These are phyloP conservation scores for Holacanthus passer DNA, from an alignment of 2,113 vertebrate genomes.

Conservation along the genomic window DNA sequence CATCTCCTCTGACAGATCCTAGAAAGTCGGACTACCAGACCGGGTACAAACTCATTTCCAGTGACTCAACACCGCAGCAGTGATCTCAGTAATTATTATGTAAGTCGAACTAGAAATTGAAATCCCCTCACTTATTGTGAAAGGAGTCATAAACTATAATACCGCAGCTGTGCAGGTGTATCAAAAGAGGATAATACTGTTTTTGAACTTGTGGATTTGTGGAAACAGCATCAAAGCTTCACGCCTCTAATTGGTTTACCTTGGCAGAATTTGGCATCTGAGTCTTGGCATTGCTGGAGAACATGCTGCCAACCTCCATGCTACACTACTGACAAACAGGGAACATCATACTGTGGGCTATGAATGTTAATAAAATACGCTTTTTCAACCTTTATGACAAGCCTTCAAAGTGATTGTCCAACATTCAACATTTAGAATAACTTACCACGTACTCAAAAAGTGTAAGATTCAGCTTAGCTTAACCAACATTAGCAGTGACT, in stretches of 20 bases:
- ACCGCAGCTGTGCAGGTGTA: neutral
- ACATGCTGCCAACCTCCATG: neutral
- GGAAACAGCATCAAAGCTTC: neutral
- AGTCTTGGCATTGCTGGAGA: neutral
- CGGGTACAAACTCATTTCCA: slow-evolving; percentile 18
- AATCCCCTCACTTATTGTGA: neutral
- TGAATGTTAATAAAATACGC: neutral
- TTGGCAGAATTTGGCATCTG: neutral
- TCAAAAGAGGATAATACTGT: neutral
- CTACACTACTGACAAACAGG: neutral
- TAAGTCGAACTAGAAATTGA: neutral
- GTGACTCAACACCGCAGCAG: neutral
- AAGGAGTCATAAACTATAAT: neutral
- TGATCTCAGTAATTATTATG: neutral
- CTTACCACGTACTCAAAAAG: too few relatives aligned
- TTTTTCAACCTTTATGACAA: too few relatives aligned
- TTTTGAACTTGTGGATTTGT: neutral
- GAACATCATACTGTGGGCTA: neutral
- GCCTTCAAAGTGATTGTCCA: too few relatives aligned
- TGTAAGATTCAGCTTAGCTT: neutral
- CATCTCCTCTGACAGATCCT: slow-evolving; percentile 44
- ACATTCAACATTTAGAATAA: too few relatives aligned
- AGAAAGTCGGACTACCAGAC: neutral
- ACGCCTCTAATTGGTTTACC: neutral
- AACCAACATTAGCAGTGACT: neutral